Evolutionary conservation across 2,797 vertebrate genomes (phyloP).

Genomic region (Chloroceryle inda): DNA sequence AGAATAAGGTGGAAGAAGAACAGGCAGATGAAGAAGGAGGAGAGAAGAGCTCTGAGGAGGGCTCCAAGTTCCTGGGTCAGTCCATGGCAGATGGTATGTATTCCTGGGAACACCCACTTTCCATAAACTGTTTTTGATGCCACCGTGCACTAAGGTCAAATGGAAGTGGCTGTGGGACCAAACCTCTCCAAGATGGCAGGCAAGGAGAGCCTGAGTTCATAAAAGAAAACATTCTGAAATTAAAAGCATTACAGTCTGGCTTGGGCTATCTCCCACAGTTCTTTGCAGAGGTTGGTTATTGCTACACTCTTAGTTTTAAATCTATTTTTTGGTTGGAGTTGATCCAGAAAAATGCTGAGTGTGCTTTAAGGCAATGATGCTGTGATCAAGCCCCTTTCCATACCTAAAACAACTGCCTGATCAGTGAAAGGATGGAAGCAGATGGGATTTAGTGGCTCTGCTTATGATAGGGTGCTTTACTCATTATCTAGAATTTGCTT

Average conservation of each 20-base stretch:
- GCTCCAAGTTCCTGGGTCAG: conserved; percentile 91
- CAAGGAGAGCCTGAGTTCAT: background rate
- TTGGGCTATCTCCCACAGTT: background rate
- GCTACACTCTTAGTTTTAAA: background rate
- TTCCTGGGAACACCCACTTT: background rate
- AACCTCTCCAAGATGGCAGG: background rate
- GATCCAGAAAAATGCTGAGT: background rate
- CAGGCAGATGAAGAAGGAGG: conserved; percentile 84
- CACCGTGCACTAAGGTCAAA: background rate
- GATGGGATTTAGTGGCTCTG: background rate
- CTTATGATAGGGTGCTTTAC: background rate
- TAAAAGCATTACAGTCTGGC: background rate
- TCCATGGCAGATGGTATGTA: conserved; percentile 88
- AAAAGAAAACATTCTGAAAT: background rate
- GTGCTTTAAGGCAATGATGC: background rate
- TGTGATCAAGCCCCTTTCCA: background rate
- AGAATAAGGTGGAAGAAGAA: conserved; percentile 87
- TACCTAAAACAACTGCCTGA: background rate
- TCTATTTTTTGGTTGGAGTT: background rate
- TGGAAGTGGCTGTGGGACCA: background rate
- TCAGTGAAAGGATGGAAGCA: conserved; percentile 18
- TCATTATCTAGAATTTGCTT: conserved; percentile 26
- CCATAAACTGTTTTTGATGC: background rate
- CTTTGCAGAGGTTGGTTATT: background rate
- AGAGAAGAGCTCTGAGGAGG: conserved; percentile 89